Evolutionary conservation across 2,113 vertebrate species (phyloP).

Genomic region (Pungitius pungitius): DNA sequence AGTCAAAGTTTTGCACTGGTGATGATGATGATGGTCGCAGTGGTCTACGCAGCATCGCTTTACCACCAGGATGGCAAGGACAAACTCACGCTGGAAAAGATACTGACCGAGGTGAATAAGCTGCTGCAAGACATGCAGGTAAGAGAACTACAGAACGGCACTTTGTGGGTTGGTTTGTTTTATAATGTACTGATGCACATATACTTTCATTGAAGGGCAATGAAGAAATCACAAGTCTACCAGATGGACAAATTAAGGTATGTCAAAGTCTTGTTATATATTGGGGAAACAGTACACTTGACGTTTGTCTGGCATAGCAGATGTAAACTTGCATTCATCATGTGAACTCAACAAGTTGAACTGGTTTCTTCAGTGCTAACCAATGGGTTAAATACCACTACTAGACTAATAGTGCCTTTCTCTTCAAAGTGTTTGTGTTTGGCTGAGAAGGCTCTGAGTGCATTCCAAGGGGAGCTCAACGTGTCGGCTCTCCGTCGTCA

Average conservation of each 20-base stretch:
- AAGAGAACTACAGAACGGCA: conserved; percentile 11
- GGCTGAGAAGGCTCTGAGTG: conserved; percentile 18
- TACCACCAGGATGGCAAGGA: neutral
- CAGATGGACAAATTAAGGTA: conserved; percentile 4
- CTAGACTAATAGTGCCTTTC: conserved; percentile 7
- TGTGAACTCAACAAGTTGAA: neutral
- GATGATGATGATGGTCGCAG: neutral
- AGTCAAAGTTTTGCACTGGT: neutral
- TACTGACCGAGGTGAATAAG: accelerated
- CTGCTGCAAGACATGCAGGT: neutral
- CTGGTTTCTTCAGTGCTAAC: neutral
- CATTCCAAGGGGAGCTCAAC: neutral
- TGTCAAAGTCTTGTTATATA: conserved; percentile 11
- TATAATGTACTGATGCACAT: conserved; percentile 12
- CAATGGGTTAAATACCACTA: neutral
- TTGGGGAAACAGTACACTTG: neutral
- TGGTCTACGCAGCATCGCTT: neutral
- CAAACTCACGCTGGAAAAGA: accelerated
- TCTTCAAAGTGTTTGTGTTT: conserved; percentile 57
- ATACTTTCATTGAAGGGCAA: neutral
- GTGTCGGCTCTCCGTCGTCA: accelerated
- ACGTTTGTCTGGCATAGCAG: neutral
- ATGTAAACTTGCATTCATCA: neutral
- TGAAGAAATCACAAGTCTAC: too few species aligned
- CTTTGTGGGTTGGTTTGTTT: neutral